Percentiles rank a stretch among this genome's conserved stretches.
phyloP scores from a whole-genome alignment of 2,888 invertebrate species.

The Drosophila conformis region DNA sequence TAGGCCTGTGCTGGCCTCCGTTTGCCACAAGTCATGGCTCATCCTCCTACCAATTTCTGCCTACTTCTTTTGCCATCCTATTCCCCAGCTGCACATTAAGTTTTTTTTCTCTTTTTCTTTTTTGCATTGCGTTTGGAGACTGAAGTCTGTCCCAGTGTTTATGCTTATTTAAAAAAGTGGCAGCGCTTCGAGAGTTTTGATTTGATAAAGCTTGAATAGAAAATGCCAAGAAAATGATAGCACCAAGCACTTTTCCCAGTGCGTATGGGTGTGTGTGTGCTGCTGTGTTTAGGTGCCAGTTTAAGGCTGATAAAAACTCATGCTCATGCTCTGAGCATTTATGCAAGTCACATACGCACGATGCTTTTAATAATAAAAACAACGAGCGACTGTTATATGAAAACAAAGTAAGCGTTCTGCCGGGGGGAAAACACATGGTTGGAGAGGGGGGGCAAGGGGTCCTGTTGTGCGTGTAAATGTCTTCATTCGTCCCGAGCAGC shows the following conservation, averaged over 20 bases:
- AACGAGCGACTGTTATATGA: slow-evolving; percentile 70
- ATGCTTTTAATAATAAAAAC: slow-evolving; percentile 80
- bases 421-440: not conserved
- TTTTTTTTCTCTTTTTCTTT: slow-evolving; percentile 13
- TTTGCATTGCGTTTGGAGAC: not conserved
- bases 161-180: slow-evolving; percentile 80
- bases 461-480: slow-evolving; percentile 70
- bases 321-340: slow-evolving; percentile 48
- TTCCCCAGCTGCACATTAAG: slow-evolving; percentile 78
- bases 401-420: slow-evolving; percentile 55
- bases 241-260: slow-evolving; percentile 19
- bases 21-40: slow-evolving; percentile 76
- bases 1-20: slow-evolving; percentile 47
- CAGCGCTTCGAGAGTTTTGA: slow-evolving; percentile 71
- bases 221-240: slow-evolving; percentile 55
- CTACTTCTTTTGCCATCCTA: slow-evolving; percentile 33
- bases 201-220: slow-evolving; percentile 72
- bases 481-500: slow-evolving; percentile 41
- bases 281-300: slow-evolving; percentile 49
- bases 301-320: slow-evolving; percentile 63
- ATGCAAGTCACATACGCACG: slow-evolving; percentile 78
- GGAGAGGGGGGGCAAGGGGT: not conserved
- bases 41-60: slow-evolving; percentile 44
- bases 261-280: not conserved
- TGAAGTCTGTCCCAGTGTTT: slow-evolving; percentile 57